Percentiles rank a stretch among this genome's conserved stretches.
phyloP scores from a whole-genome alignment of 2,797 vertebrate genomes.

The Notolabrus celidotus region DNA sequence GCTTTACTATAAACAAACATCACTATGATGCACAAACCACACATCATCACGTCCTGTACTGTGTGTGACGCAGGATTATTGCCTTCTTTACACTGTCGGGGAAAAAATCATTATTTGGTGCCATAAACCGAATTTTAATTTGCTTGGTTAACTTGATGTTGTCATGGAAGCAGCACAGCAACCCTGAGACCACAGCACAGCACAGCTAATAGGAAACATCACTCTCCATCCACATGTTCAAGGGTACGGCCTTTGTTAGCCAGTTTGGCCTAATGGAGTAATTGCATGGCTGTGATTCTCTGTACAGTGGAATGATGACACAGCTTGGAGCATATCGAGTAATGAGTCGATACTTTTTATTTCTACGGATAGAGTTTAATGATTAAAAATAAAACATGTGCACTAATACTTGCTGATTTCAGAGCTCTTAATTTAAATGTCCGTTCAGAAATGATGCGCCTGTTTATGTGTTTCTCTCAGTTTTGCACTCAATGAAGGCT shows the following conservation, averaged over 20 bases:
- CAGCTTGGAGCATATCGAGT: neutral
- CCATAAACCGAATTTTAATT: constrained; percentile 31
- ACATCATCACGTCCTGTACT: neutral
- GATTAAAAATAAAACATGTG: neutral
- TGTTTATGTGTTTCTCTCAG: too few species aligned
- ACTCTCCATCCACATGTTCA: constrained; percentile 29
- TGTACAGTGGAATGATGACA: neutral
- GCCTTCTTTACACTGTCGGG: neutral
- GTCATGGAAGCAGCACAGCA: constrained; percentile 43
- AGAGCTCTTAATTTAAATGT: too few species aligned
- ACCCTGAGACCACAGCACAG: constrained; percentile 25
- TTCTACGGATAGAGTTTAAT: too few species aligned
- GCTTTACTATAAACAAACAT: constrained; percentile 5
- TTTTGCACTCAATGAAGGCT: too few species aligned
- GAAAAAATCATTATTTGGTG: neutral
- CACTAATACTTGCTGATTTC: neutral
- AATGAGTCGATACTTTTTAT: neutral
- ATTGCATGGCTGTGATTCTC: constrained; percentile 30
- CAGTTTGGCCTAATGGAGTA: constrained; percentile 32
- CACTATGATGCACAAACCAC: neutral
- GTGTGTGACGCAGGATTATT: neutral
- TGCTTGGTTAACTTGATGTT: constrained; percentile 17
- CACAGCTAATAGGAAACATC: constrained; percentile 45
- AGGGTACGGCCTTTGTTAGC: constrained; percentile 42
- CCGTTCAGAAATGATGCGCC: too few species aligned